Conservation (phyloP, 2,113 vertebrate genomes). For the Himantopus leucocephalus region DNA sequence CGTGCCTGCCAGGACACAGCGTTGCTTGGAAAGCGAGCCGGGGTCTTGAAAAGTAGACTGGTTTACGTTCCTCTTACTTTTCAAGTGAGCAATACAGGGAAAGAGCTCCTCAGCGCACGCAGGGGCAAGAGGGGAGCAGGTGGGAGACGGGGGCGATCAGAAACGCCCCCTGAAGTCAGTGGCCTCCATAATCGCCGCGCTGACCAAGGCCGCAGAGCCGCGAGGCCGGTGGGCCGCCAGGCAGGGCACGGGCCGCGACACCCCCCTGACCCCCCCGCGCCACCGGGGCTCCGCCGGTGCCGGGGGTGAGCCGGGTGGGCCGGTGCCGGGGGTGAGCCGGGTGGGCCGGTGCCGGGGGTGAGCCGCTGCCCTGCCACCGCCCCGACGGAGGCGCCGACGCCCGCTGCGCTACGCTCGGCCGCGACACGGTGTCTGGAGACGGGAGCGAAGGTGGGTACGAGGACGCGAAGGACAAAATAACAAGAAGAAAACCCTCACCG, state of each 20-base stretch:
- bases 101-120: neutral
- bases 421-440: neutral
- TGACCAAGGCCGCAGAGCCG: neutral
- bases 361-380: no score
- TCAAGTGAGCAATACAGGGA: accelerated
- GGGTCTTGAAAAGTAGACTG: accelerated
- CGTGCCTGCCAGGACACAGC: neutral
- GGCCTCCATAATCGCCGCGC: neutral
- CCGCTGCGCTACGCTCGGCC: no score
- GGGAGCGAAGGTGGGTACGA: accelerated
- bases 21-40: neutral
- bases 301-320: no score
- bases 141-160: neutral
- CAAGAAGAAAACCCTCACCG: accelerated
- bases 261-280: accelerated
- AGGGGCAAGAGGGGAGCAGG: neutral
- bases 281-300: accelerated
- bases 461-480: neutral
- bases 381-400: no score
- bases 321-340: no score
- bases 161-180: neutral
- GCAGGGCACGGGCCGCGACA: neutral
- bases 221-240: neutral
- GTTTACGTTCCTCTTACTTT: neutral
- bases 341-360: no score